Conservation (phyloP, 2,797 vertebrate species). For the Chaetophractus vellerosus region DNA sequence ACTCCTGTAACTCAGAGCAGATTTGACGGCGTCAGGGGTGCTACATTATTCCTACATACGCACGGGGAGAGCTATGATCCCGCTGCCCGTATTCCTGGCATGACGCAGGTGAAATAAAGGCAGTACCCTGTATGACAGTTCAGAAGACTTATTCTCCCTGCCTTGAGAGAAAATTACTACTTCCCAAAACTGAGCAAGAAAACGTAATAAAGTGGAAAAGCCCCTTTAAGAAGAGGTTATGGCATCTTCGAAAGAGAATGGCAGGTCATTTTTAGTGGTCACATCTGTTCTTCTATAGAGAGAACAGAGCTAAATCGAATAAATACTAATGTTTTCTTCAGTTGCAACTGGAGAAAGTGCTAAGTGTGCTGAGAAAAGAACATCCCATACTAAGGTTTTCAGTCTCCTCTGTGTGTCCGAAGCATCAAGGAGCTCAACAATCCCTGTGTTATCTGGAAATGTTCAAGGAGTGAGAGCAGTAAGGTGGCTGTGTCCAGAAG, state of each 20-base stretch:
- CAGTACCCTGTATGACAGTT: constrained; percentile 40
- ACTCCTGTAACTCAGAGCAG: neutral
- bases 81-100: neutral
- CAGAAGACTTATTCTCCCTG: constrained; percentile 42
- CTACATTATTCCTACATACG: fast-evolving
- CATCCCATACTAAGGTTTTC: neutral
- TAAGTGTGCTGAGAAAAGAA: neutral
- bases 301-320: neutral
- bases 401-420: neutral
- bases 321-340: neutral
- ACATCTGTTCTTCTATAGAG: neutral
- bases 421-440: neutral
- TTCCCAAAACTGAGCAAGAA: constrained; percentile 28
- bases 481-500: fast-evolving
- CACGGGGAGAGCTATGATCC: neutral
- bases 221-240: neutral
- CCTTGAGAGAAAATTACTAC: constrained; percentile 18
- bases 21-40: neutral
- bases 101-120: neutral
- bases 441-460: neutral
- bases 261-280: neutral
- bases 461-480: fast-evolving
- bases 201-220: neutral
- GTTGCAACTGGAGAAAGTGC: neutral
- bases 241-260: neutral